Evolutionary conservation across 2,797 vertebrate genomes (phyloP).

Genomic region (Nasua narica): DNA sequence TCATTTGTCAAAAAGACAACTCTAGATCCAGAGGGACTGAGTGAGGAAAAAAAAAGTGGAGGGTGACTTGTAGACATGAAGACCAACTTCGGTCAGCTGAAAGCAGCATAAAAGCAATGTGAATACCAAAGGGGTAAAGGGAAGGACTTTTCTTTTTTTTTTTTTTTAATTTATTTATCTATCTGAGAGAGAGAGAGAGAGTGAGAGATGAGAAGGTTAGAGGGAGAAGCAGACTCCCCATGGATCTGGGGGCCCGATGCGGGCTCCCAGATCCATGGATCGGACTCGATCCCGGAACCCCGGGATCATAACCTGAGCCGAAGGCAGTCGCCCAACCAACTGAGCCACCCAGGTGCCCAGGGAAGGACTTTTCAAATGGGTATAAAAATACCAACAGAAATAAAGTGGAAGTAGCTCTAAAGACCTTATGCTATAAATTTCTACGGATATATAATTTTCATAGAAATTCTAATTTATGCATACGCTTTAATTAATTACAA

Average conservation of each 20-base stretch:
- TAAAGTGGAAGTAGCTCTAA: background rate
- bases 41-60: background rate
- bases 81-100: background rate
- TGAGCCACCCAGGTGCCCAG: too few relatives aligned
- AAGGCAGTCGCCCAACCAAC: too few relatives aligned
- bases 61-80: background rate
- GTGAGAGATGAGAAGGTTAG: too few relatives aligned
- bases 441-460: background rate
- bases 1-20: background rate
- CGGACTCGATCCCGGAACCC: too few relatives aligned
- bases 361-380: background rate
- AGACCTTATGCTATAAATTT: background rate
- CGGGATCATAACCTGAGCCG: too few relatives aligned
- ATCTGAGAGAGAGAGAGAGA: too few relatives aligned
- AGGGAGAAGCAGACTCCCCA: too few relatives aligned
- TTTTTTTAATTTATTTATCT: too few relatives aligned
- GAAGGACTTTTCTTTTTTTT: background rate
- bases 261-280: too few relatives aligned
- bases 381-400: background rate
- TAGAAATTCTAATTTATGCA: background rate
- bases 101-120: background rate
- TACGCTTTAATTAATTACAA: background rate
- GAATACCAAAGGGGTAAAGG: background rate
- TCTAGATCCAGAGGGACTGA: background rate
- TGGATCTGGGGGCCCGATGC: too few relatives aligned